Base-by-base conservation (phyloP, 2,888 invertebrate species). In the Poecilus cupreus region DNA sequence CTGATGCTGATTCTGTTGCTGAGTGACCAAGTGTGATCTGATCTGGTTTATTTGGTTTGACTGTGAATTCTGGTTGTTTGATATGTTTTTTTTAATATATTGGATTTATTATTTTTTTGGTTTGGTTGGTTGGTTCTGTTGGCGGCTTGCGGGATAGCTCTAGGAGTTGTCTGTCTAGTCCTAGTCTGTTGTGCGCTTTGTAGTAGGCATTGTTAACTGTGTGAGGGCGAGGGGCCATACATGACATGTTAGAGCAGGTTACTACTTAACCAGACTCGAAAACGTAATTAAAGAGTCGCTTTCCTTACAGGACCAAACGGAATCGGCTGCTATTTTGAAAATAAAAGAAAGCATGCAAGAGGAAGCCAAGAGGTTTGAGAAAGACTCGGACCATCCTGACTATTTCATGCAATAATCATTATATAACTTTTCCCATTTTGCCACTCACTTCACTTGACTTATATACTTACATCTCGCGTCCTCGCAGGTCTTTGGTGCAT, bases 291-390 rank as follows among this genome's bases (percentile, higher is more conserved):
- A 89, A 89, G 88, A 77, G 88, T 89, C 89, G 89, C 89, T 90
- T 89, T 89, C 88, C 89, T 90, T 90, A 88, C 90, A 90, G 91
- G 91, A 97, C 93, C 97, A 98, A 93, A 98, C 96, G 89, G 98
- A 98, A 93, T 98, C 98, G 89, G 98, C 98, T 90, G 99, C 98
- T 92, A 99, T 99, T 91, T 94, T 98, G 92, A 99, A 99, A 94
- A 99, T 99, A 91, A 99, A 99, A 93, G 98, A 98, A 92, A 98
- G 97, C 93, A 98, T 99, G 98, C 98, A 99, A 91, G 98, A 99
- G 91, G 99, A 99, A 92, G 98, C 98, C 90, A 98, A 98, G 93
- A 95, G 98, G 91, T 97, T 97, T 92, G 97, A 98, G 91, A 97
- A 97, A 93, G 97, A 97, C 92, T 96, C 97, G 86, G 97, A 97